A percentile compares a stretch with the other conserved stretches of the same genome.
Evolutionary conservation across 2,113 vertebrate genomes (phyloP).

Genomic region (Boleophthalmus pectinirostris): DNA sequence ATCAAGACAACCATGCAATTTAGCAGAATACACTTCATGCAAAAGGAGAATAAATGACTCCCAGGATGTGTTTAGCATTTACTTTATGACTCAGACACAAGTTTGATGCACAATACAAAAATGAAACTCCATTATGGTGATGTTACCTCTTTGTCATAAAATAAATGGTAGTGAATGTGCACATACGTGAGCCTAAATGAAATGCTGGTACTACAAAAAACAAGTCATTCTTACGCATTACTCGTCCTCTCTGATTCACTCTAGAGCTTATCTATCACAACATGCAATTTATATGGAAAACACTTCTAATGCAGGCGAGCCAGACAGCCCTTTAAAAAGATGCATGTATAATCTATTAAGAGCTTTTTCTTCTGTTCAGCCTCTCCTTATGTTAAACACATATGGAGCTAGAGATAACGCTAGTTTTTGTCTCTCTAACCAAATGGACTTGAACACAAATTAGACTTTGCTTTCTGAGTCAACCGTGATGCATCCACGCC

Average conservation of each 20-base stretch:
- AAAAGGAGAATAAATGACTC: neutral
- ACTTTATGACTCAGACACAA: conserved; percentile 6
- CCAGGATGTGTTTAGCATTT: neutral
- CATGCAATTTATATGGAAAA: conserved; percentile 68
- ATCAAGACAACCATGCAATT: neutral
- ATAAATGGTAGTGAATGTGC: conserved; percentile 36
- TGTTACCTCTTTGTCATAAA: conserved; percentile 20
- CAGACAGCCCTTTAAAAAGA: conserved; percentile 45
- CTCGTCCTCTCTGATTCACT: conserved; percentile 37
- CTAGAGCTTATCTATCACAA: conserved; percentile 51
- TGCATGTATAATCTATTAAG: conserved; percentile 50
- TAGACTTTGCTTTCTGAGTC: conserved; percentile 64
- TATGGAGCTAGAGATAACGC: conserved; percentile 62
- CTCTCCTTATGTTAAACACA: conserved; percentile 52
- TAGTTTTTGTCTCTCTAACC: conserved; percentile 56
- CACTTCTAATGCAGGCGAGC: conserved; percentile 49
- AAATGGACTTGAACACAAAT: conserved; percentile 34
- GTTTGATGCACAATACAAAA: neutral
- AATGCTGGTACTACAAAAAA: conserved; percentile 42
- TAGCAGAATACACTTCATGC: neutral
- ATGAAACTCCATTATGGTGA: conserved; percentile 28
- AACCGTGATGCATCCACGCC: conserved; percentile 42
- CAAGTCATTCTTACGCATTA: conserved; percentile 27
- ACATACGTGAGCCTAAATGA: conserved; percentile 37
- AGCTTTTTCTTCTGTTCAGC: conserved; percentile 41